Percentiles rank a stretch among this genome's conserved stretches.
Evolutionary conservation across 2,797 vertebrate species (phyloP).

Genomic region (Pangasius larnaudii): DNA sequence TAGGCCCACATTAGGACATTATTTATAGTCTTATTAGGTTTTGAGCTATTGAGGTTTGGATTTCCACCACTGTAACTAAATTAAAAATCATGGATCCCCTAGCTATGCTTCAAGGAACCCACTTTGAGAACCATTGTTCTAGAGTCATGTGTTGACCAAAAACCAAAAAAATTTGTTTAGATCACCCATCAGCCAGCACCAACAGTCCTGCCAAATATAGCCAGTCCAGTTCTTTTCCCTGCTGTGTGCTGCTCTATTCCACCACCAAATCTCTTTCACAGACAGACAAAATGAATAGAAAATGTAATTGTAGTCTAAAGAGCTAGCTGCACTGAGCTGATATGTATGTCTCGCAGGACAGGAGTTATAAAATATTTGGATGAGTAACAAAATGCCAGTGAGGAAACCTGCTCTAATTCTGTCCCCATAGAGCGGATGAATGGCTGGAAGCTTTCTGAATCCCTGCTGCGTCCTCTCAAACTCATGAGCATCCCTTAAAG

Average conservation of each 20-base stretch:
- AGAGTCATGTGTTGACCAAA: background rate
- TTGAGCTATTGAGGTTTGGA: background rate
- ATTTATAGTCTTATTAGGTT: too few relatives aligned
- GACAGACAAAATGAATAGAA: background rate
- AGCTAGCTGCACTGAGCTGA: background rate
- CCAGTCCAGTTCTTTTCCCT: background rate
- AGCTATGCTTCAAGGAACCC: background rate
- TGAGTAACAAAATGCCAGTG: slow-evolving; percentile 13
- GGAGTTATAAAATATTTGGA: slow-evolving; percentile 10
- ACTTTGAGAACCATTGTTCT: background rate
- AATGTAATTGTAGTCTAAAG: background rate
- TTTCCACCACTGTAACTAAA: background rate
- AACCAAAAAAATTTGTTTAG: background rate
- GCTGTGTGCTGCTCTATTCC: background rate
- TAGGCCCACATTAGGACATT: background rate
- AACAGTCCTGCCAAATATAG: background rate
- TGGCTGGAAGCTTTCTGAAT: slow-evolving; percentile 44
- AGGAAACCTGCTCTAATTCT: slow-evolving; percentile 31
- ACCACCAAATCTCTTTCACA: background rate
- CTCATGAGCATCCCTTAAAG: slow-evolving; percentile 45
- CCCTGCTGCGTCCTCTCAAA: slow-evolving; percentile 42
- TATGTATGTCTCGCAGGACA: background rate
- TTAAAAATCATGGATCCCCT: background rate
- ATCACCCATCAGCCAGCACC: background rate
- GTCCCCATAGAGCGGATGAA: slow-evolving; percentile 14